Evolutionary conservation across 2,888 invertebrate species (phyloP).

Genomic region (Lasioglossum figueresi): DNA sequence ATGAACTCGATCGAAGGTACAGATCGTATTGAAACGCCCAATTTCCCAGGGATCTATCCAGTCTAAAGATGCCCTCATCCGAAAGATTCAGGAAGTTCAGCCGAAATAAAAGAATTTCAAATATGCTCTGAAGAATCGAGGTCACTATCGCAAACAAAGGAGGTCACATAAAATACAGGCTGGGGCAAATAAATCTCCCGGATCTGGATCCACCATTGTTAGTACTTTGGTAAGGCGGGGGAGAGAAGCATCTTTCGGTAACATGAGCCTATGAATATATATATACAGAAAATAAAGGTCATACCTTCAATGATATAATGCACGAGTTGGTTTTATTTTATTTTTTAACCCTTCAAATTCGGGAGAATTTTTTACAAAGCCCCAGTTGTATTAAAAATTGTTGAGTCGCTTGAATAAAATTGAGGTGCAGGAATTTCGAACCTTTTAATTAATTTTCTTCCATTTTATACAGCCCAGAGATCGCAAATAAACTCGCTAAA

Average conservation of each 20-base stretch:
- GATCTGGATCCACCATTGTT: constrained; percentile 1
- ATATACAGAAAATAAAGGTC: not conserved
- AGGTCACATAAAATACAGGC: not conserved
- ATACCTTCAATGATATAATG: not conserved
- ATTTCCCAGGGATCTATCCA: not conserved
- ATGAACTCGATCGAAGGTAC: not conserved
- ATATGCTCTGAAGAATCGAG: not conserved
- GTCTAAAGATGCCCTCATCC: not conserved
- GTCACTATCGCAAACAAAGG: not conserved
- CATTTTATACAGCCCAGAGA: not conserved
- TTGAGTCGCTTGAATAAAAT: not conserved
- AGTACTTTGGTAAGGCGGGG: not conserved
- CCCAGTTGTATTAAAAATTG: not conserved
- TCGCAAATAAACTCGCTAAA: not conserved
- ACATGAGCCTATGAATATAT: not conserved
- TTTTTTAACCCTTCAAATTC: not conserved
- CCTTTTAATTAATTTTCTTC: not conserved
- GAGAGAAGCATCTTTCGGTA: not conserved
- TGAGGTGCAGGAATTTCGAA: not conserved
- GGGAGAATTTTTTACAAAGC: not conserved
- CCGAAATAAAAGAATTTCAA: constrained; percentile 9
- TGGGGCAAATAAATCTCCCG: not conserved
- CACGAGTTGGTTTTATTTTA: not conserved
- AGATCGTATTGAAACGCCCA: not conserved
- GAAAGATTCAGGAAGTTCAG: not conserved